phyloP scores from a whole-genome alignment of 1,140 invertebrate species.

The Lasioglossum baleicum region DNA sequence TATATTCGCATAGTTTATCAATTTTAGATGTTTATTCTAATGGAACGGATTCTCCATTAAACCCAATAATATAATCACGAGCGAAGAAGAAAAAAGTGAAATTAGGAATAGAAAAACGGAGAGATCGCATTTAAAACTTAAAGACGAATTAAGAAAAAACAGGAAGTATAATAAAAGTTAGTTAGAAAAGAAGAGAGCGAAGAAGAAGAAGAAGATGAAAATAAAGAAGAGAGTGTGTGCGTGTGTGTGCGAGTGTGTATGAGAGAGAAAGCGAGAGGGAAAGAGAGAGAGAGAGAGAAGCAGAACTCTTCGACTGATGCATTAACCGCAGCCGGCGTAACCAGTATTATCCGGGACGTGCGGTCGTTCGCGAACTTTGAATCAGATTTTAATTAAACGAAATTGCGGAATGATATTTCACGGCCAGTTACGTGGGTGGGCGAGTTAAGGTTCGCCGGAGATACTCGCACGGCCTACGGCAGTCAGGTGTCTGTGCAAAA shows the following conservation, averaged over 20 bases:
- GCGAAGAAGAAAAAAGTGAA: neutral
- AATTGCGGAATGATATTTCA: slow-evolving; percentile 77
- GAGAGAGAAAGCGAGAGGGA: neutral
- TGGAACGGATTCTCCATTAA: too few species aligned
- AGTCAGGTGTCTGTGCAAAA: slow-evolving; percentile 71
- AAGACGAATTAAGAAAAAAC: too few species aligned
- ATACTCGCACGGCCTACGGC: slow-evolving; percentile 40
- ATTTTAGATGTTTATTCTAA: neutral
- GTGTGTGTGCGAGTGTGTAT: neutral
- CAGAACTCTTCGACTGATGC: slow-evolving; percentile 75
- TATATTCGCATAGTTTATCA: too few species aligned
- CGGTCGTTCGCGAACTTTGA: slow-evolving; percentile 70
- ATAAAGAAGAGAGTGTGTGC: slow-evolving; percentile 33
- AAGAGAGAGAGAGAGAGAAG: slow-evolving; percentile 27
- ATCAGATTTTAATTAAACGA: slow-evolving; percentile 80
- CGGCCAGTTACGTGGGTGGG: slow-evolving; percentile 61
- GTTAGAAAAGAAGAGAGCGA: neutral
- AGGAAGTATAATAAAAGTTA: neutral
- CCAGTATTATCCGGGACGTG: slow-evolving; percentile 52
- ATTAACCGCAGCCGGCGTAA: slow-evolving; percentile 78
- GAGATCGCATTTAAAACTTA: neutral
- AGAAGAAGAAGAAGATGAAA: neutral
- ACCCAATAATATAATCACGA: neutral
- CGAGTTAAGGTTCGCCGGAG: slow-evolving; percentile 15
- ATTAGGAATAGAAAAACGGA: neutral